phyloP scores from a whole-genome alignment of 2,888 invertebrate genomes.

The Slavum lentiscoides region DNA sequence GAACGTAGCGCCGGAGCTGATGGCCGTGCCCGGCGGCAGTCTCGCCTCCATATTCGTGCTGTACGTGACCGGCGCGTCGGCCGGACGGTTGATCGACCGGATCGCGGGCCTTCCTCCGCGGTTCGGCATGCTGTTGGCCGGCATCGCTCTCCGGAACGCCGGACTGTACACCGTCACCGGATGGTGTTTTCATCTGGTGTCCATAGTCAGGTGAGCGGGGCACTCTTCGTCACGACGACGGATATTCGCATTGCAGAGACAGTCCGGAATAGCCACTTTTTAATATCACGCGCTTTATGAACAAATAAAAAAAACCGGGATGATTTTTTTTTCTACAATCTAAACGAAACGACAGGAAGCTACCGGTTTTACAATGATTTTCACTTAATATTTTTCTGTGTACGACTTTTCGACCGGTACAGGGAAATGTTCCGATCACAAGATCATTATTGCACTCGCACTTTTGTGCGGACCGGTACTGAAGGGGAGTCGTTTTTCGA shows the following conservation, averaged over 20 bases:
- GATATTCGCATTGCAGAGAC: too few species aligned
- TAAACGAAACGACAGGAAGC: too few species aligned
- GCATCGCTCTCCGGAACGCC: conserved; percentile 63
- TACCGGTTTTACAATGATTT: too few species aligned
- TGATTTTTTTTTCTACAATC: too few species aligned
- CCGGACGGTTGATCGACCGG: conserved; percentile 45
- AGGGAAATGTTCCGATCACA: too few species aligned
- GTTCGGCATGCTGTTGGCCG: conserved; percentile 68
- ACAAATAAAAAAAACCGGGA: too few species aligned
- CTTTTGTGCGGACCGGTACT: too few species aligned
- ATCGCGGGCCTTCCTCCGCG: conserved; percentile 64
- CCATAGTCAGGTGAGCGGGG: conserved; percentile 36
- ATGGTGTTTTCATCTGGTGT: conserved; percentile 30
- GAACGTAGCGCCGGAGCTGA: background rate
- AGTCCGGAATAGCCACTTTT: background rate
- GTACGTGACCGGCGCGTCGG: conserved; percentile 19
- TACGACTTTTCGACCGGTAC: too few species aligned
- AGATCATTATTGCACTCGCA: too few species aligned
- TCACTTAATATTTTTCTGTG: too few species aligned
- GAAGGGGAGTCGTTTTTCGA: too few species aligned
- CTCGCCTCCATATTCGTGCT: conserved; percentile 27
- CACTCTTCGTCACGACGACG: background rate
- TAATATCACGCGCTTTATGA: too few species aligned
- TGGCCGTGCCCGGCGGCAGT: conserved; percentile 29
- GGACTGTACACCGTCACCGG: conserved; percentile 60